Conservation (phyloP, 2,113 vertebrate species). For the Oncorhynchus mykiss region DNA sequence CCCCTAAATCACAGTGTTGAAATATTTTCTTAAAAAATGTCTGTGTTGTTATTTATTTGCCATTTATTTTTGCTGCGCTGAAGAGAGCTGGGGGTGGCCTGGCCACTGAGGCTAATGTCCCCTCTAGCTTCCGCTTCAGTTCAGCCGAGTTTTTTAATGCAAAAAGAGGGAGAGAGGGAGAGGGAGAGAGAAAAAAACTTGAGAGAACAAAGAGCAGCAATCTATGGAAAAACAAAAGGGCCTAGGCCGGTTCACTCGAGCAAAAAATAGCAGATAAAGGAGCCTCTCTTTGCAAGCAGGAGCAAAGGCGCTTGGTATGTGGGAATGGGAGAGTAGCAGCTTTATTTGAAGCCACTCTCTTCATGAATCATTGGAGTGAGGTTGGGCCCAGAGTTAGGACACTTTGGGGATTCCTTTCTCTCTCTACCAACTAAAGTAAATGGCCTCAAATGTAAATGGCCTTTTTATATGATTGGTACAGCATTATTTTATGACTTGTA, state of each 20-base stretch:
- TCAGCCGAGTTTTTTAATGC: conserved; percentile 59
- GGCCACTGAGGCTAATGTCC: conserved; percentile 28
- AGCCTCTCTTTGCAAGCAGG: conserved; percentile 85
- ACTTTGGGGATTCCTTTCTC: conserved; percentile 41
- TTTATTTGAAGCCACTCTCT: conserved; percentile 46
- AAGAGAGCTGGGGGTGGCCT: conserved; percentile 35
- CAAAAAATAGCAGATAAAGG: conserved; percentile 90
- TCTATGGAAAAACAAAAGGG: conserved; percentile 93
- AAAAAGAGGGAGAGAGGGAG: conserved; percentile 36
- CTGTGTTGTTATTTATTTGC: conserved; percentile 60
- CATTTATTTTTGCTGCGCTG: conserved; percentile 16
- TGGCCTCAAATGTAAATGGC: too few species aligned
- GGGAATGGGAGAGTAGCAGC: conserved; percentile 78
- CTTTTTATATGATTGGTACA: too few species aligned
- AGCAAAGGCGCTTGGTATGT: conserved; percentile 85
- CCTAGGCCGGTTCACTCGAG: conserved; percentile 86
- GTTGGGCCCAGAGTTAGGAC: conserved; percentile 53
- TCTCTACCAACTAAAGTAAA: conserved; percentile 17
- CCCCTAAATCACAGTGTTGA: conserved; percentile 44
- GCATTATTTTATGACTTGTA: not conserved
- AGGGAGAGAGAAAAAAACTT: conserved; percentile 53
- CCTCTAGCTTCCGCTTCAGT: conserved; percentile 63
- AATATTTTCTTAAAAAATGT: conserved; percentile 24
- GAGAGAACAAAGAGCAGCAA: conserved; percentile 87
- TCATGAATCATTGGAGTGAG: conserved; percentile 80